Percentiles rank a stretch among this genome's conserved stretches.
These are phyloP conservation scores for Propithecus coquereli DNA, from an alignment of 2,113 vertebrate species.

Conservation along the genomic window DNA sequence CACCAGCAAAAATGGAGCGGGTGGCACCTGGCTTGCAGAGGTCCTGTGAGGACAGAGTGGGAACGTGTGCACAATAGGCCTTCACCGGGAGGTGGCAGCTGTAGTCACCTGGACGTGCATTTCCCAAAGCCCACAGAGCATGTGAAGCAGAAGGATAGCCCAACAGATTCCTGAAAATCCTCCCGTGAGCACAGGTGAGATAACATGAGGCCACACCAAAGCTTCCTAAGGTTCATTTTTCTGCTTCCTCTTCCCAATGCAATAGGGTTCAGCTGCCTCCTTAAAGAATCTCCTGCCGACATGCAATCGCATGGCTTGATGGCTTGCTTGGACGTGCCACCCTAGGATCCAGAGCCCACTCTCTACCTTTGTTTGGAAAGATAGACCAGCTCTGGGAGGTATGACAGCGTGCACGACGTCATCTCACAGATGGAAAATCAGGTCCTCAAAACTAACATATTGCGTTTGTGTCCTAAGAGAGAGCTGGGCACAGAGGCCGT, in stretches of 20 bases:
- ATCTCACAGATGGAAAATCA: neutral
- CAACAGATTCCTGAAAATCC: neutral
- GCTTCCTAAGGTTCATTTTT: rapidly evolving
- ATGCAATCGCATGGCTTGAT: neutral
- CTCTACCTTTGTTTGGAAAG: neutral
- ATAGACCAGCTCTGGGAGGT: neutral
- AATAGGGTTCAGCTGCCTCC: rapidly evolving
- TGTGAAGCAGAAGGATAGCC: neutral
- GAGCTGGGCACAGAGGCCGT: neutral
- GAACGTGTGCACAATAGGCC: rapidly evolving
- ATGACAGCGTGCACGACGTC: neutral
- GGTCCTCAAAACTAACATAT: neutral
- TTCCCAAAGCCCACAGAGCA: neutral
- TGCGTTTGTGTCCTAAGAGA: neutral
- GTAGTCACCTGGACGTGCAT: rapidly evolving
- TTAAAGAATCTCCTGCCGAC: rapidly evolving
- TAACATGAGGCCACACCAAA: neutral
- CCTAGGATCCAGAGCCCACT: neutral
- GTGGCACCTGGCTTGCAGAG: rapidly evolving
- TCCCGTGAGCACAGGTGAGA: neutral
- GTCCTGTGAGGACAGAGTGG: too few relatives aligned
- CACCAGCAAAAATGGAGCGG: neutral
- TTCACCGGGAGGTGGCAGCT: neutral
- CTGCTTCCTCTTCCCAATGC: neutral
- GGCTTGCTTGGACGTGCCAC: rapidly evolving